Evolutionary conservation across 2,888 invertebrate genomes (phyloP), one percentile per base, ranked within the genome.

Genomic region (Cataglyphis livida): DNA sequence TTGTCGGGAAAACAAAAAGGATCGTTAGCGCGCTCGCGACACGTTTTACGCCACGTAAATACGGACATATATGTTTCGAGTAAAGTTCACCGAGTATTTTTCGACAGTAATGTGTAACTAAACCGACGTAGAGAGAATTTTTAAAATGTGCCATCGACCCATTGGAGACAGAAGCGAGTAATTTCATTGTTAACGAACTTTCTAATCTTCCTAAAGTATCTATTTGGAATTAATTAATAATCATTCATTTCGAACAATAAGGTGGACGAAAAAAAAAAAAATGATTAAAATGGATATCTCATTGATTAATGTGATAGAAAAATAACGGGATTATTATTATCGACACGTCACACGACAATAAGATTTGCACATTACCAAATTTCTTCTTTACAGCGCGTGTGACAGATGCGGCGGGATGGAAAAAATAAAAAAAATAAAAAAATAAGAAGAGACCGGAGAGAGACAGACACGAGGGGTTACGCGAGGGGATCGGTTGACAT

Each of bases 401-500:
- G 78, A 78, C 57, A 38, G 59, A 70, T 51, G n/a, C 68, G 32
- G 35, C 44, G 32, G 21, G 18, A 21, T 15, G 38, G 18, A 62
- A 32, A 32, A 62, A 12, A 38, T 9, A 25, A 21, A 81, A 25
- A 25, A 25, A 25, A 25, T n/a, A 25, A 25, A 35, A 35, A 44
- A 35, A 35, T 32, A 41, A n/a, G 3, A 32, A 66, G 70, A 64
- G 51, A 15, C 18, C 48, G 21, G 68, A 82, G 44, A 38, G 54
- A 44, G 73, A 62, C 59, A 48, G 35, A 54, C 21, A 54, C 21
- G 76, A 73, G 83, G 82, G 75, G 73, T 38, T 25, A 64, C 73
- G 44, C 84, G 71, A 73, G 81, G 81, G 78, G 87, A 61, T 71
- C 71, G 44, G 86, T 88, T 89, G 92, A 91, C 91, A 92, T 90